Base-by-base conservation (phyloP, 2,797 vertebrate genomes). In the Potorous gilbertii region DNA sequence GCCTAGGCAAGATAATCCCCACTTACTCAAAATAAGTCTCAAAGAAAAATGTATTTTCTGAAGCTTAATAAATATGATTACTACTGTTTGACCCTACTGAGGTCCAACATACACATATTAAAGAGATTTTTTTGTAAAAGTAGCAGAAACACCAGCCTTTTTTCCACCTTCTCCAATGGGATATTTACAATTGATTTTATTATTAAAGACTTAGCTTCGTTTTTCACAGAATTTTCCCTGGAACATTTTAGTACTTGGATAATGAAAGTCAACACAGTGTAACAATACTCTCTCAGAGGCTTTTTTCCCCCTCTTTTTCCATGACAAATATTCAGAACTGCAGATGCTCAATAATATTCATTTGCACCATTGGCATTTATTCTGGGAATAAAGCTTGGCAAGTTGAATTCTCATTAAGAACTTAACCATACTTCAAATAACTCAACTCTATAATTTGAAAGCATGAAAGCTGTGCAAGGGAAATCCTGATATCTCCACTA, bases 361-460 rank as follows among this genome's bases (percentile, higher is more conserved):
- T 91, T 96, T 90, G 94, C 96, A 81, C 52, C 34, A 94, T 93
- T 89, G 57, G 0, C 3, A 96, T 18, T 96, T 96, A 13, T n/a
- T 97, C 95, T 94, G 95, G 56, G 29, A 91, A 91, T 59, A 10
- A 92, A 87, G 62, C 4, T 29, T 87, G 12, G 6, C 91, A 90
- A 57, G 34, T 93, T 95, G 54, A 27, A 56, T 94, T 97, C 94
- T 92, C n/a, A 93, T 94, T 91, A 92, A 96, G 89, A 96, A 89
- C 90, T 56, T 90, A 1, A 90, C 57, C 92, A 0, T 13, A 56
- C 50, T 96, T 92, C 90, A 96, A 95, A 90, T 94, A 55, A 54
- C 54, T 62, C 16, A 54, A 5, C 50, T 90, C 21, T 12, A 40
- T 90, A 91, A 52, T 94, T n/a, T 89, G 74, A 93, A 92, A 91